A percentile compares a stretch with the other conserved stretches of the same genome.
Conservation (phyloP, 1,140 invertebrate species). For the Monochamus saltuarius region DNA sequence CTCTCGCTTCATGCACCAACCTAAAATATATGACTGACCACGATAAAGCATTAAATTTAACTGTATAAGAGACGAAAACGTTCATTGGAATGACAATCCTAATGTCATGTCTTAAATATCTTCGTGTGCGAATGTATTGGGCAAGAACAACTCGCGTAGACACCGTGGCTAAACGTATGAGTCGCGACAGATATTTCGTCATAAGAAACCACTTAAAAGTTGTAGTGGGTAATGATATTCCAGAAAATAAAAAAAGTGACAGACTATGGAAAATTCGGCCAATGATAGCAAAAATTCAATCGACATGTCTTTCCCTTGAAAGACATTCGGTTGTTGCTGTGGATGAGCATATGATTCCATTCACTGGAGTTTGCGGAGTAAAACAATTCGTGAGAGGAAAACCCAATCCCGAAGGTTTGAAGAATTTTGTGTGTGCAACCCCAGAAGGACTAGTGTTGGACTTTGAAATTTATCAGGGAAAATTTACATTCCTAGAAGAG, state of each 20-base stretch:
- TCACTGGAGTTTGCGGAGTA: slow-evolving; percentile 17
- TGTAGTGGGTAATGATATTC: too few relatives aligned
- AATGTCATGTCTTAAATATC: slow-evolving; percentile 17
- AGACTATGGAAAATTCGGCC: slow-evolving; percentile 17
- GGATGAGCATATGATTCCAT: slow-evolving; percentile 30
- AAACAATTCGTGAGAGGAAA: slow-evolving; percentile 29
- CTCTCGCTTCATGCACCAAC: too few relatives aligned
- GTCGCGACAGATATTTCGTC: neutral
- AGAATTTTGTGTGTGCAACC: slow-evolving; percentile 28
- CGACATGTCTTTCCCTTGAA: slow-evolving; percentile 15
- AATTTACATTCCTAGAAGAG: slow-evolving; percentile 1
- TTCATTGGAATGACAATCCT: slow-evolving; percentile 10
- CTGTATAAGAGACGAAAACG: too few relatives aligned
- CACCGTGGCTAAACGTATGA: slow-evolving; percentile 8
- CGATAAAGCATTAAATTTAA: too few relatives aligned
- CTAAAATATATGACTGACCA: too few relatives aligned
- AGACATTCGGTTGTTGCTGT: slow-evolving; percentile 12
- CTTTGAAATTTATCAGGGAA: slow-evolving; percentile 36
- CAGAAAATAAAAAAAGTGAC: neutral
- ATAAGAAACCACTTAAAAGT: too few relatives aligned
- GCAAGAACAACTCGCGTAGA: slow-evolving; percentile 9
- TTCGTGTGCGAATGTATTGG: slow-evolving; percentile 14
- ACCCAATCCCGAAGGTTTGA: slow-evolving; percentile 23
- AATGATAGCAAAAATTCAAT: slow-evolving; percentile 5
- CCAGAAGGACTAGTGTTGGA: slow-evolving; percentile 21